A percentile compares a stretch with the other conserved stretches of the same genome.
These are phyloP conservation scores for Notiomystis cincta DNA, from an alignment of 2,113 vertebrate species.

Conservation along the genomic window DNA sequence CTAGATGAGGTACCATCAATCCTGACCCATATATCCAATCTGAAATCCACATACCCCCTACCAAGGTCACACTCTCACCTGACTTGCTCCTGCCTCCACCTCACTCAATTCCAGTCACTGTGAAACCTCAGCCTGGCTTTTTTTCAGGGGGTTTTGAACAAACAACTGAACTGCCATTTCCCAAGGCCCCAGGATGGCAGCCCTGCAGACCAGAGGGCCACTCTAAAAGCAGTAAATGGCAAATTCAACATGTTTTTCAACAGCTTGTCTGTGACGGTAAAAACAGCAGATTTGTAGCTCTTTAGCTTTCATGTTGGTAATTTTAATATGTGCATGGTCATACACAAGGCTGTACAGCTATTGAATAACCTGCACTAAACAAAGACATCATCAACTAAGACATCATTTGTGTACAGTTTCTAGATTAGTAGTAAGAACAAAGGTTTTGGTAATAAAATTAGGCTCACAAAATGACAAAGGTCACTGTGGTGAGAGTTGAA, in stretches of 20 bases:
- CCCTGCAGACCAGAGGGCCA: background rate
- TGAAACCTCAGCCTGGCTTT: background rate
- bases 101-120: background rate
- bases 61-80: background rate
- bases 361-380: background rate
- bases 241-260: background rate
- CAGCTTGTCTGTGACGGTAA: background rate
- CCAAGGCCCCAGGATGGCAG: background rate
- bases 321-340: background rate
- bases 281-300: accelerated
- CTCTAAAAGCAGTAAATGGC: background rate
- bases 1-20: background rate
- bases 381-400: background rate
- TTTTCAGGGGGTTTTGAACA: background rate
- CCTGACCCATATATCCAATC: background rate
- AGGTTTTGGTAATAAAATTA: background rate
- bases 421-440: background rate
- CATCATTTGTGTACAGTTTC: background rate
- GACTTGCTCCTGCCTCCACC: background rate
- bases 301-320: background rate
- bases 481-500: background rate
- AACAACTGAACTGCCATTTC: background rate
- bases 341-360: background rate
- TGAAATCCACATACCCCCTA: accelerated
- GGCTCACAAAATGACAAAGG: background rate